Conservation (phyloP, 2,888 invertebrate genomes). For the Stenolophus ochropezus region DNA sequence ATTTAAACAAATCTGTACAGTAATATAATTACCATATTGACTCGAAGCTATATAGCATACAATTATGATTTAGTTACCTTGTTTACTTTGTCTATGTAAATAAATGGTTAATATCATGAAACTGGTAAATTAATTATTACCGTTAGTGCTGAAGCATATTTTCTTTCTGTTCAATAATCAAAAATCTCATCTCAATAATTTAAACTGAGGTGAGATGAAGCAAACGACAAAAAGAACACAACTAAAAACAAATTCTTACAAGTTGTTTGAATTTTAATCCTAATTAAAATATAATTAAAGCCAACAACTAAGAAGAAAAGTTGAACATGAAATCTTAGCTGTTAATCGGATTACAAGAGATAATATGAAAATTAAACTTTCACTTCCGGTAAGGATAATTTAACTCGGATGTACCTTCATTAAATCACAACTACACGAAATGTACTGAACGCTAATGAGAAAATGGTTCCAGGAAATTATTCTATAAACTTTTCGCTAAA, state of each 20-base stretch:
- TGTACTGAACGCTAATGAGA: neutral
- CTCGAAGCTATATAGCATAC: too few species aligned
- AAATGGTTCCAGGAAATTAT: neutral
- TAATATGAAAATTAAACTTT: constrained; percentile 25
- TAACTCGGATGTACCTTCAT: neutral
- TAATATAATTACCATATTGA: too few species aligned
- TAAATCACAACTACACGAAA: neutral
- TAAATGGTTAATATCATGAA: too few species aligned
- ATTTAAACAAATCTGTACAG: too few species aligned
- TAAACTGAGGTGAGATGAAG: too few species aligned
- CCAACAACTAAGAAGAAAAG: neutral
- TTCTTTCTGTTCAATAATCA: too few species aligned
- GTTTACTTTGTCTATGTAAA: too few species aligned
- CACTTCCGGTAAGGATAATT: neutral
- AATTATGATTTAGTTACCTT: too few species aligned
- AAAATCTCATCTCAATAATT: too few species aligned
- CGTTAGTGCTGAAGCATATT: too few species aligned
- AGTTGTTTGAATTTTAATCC: neutral
- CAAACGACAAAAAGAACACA: too few species aligned
- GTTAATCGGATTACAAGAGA: constrained; percentile 10
- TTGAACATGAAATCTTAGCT: neutral
- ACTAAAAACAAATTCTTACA: neutral
- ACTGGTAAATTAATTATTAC: too few species aligned
- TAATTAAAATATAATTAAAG: constrained; percentile 1
- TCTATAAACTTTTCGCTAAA: neutral